Conservation (phyloP, 2,113 vertebrate species). For the Sclerurus mexicanus region DNA sequence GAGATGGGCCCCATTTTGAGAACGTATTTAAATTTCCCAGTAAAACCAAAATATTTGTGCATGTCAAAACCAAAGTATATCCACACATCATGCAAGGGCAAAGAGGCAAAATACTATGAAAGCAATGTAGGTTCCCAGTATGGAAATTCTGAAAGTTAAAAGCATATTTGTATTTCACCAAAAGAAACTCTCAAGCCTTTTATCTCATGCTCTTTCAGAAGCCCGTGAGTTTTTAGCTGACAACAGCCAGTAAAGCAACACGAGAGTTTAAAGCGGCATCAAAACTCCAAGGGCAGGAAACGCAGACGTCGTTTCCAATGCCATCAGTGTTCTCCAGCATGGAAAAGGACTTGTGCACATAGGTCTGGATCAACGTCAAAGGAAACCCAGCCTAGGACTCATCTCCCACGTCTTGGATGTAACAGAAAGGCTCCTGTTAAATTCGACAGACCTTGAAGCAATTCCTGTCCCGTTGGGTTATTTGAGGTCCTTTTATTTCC, state of each 20-base stretch:
- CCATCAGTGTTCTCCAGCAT: neutral
- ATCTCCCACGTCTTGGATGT: fast-evolving
- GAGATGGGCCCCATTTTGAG: neutral
- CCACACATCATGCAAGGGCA: neutral
- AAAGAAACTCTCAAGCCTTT: neutral
- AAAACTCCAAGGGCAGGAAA: neutral
- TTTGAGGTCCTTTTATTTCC: neutral
- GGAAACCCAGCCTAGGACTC: neutral
- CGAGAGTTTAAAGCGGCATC: neutral
- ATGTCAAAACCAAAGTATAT: neutral
- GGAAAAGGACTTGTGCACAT: fast-evolving
- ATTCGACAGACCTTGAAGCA: neutral
- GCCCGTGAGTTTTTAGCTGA: neutral
- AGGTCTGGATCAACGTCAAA: fast-evolving
- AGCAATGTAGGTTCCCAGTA: neutral
- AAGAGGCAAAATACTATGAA: neutral
- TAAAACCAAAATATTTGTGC: neutral
- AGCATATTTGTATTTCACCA: neutral
- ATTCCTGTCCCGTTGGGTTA: neutral
- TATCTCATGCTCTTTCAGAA: neutral
- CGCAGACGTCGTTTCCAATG: fast-evolving
- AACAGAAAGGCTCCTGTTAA: neutral
- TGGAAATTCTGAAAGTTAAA: neutral
- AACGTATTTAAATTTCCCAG: neutral
- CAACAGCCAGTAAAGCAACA: neutral